Percentiles rank a stretch among this genome's conserved stretches.
These are phyloP conservation scores for Passer montanus DNA, from an alignment of 2,113 vertebrate species.

Conservation along the genomic window DNA sequence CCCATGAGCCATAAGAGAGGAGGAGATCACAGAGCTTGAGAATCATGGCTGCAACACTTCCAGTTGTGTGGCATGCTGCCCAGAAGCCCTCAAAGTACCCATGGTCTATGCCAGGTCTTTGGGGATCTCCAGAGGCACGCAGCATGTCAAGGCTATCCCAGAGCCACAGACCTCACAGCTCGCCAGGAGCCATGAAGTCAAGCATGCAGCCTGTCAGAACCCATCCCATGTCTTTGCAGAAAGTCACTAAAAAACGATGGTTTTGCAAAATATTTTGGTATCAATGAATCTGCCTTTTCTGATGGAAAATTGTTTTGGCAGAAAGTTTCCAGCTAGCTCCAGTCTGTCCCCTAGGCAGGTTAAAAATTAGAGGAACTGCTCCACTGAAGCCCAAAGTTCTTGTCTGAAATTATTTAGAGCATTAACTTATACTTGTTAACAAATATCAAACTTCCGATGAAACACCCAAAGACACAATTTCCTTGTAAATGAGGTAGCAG, in stretches of 20 bases:
- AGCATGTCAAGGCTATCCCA: not conserved
- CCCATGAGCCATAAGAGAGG: not conserved
- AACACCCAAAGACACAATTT: not conserved
- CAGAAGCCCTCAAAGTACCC: slow-evolving; percentile 1
- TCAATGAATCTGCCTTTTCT: slow-evolving; percentile 23
- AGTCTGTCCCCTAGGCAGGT: slow-evolving; percentile 4
- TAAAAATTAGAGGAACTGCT: not conserved
- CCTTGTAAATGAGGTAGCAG: not conserved
- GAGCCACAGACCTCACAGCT: not conserved
- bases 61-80: not conserved
- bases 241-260: not conserved
- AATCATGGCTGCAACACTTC: not conserved
- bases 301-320: slow-evolving; percentile 46
- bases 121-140: not conserved
- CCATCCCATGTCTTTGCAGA: not conserved
- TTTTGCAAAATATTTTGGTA: slow-evolving; percentile 26
- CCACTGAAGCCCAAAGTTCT: not conserved
- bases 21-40: not conserved
- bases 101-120: not conserved
- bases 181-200: not conserved
- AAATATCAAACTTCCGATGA: not conserved
- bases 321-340: not conserved
- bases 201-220: slow-evolving; percentile 48
- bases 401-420: not conserved
- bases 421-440: not conserved